Base-by-base conservation (phyloP, 2,797 vertebrate species). In the Monodelphis domestica region DNA sequence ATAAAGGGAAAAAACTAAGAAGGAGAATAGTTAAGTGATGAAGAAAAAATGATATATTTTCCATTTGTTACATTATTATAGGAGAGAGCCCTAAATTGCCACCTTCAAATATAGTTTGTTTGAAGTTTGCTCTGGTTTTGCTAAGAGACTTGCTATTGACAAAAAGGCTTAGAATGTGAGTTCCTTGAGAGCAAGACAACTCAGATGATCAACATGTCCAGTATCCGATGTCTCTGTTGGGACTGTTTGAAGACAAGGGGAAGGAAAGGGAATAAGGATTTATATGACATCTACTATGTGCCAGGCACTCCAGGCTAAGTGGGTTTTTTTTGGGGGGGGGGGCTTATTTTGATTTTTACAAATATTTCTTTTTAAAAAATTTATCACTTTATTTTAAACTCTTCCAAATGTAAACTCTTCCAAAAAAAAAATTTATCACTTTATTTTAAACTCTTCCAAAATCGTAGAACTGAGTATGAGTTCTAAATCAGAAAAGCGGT, bases 91-190 rank as follows among this genome's bases (percentile, higher is more conserved):
- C 91, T 90, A 91, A 53, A 91, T 91, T 53, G 55, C 52, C 88
- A 26, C n/a, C 4, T 92, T 90, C 94, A 92, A 92, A 92, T 91
- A 90, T 4, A 95, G 52, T 94, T 96, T 90, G 53, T 70, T 70
- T 89, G 45, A 45, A 89, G 54, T 88, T 53, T 91, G 24, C 33
- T 84, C 88, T 56, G 91, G 70, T 38, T 95, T 78, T 89, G 87
- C 89, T 89, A 92, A 90, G 88, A 93, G 51, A 91, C 45, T 87
- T 88, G 50, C 38, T 93, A 94, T 89, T 87, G 84, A 50, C 45
- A 89, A 54, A 57, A 91, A 51, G 6, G n/a, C 53, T 24, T 91
- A 88, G 89, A 92, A 89, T 87, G 28, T 84, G 38, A 84, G 38
- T 38, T 84, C 38, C 38, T 50, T 84, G 70, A 84, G 21, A 84